Evolutionary conservation across 1,140 invertebrate genomes (phyloP).

Genomic region (Chionoecetes opilio): DNA sequence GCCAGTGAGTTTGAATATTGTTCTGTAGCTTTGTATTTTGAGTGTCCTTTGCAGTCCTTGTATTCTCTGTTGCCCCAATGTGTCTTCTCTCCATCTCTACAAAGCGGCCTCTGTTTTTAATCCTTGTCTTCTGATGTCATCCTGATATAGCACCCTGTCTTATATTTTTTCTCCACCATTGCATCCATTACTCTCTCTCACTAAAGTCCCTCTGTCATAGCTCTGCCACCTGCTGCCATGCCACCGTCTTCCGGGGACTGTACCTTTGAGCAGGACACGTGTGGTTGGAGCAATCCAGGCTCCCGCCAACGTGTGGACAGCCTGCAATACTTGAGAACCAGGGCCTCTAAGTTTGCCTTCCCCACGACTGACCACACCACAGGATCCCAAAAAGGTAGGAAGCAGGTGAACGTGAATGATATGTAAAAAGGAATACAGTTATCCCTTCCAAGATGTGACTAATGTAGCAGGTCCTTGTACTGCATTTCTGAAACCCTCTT

Average conservation of each 20-base stretch:
- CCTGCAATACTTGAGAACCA: slow-evolving; percentile 86
- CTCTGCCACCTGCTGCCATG: slow-evolving; percentile 87
- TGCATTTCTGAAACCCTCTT: no score
- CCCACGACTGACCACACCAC: slow-evolving; percentile 77
- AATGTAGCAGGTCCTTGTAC: no score
- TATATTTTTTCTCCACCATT: neutral
- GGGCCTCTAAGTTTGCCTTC: slow-evolving; percentile 74
- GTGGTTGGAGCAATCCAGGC: slow-evolving; percentile 87
- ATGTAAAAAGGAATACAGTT: no score
- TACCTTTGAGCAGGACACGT: slow-evolving; percentile 88
- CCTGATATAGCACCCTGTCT: no score
- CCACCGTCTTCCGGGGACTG: slow-evolving; percentile 86
- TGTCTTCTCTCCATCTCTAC: no score
- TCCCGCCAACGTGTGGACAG: slow-evolving; percentile 86
- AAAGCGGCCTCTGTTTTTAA: no score
- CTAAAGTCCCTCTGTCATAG: slow-evolving; percentile 82
- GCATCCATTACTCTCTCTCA: neutral
- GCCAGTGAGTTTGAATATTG: slow-evolving; percentile 87
- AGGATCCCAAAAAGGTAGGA: slow-evolving; percentile 57
- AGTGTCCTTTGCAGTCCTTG: neutral
- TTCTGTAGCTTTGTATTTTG: neutral
- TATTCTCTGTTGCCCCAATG: no score
- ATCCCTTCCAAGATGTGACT: no score
- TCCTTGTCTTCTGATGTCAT: no score
- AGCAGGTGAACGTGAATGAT: neutral